Percentiles rank a stretch among this genome's conserved stretches.
Conservation (phyloP, 2,888 invertebrate genomes). For the Parochlus steinenii region DNA sequence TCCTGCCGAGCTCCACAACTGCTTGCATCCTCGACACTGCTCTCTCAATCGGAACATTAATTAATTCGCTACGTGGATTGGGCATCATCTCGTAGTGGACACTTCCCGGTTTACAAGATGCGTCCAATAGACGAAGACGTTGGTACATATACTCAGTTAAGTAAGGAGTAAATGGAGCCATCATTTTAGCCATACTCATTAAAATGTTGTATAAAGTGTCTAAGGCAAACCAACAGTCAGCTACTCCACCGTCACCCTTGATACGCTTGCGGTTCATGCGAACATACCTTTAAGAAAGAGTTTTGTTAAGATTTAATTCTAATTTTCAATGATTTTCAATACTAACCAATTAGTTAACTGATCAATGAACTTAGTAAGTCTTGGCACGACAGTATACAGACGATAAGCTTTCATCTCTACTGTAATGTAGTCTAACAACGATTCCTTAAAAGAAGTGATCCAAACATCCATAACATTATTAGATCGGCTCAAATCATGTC, state of each 20-base stretch:
- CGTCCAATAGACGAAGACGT: slow-evolving; percentile 53
- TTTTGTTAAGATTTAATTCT: too few relatives aligned
- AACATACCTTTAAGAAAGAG: too few relatives aligned
- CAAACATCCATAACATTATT: slow-evolving; percentile 91
- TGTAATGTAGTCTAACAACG: slow-evolving; percentile 70
- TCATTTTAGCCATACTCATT: slow-evolving; percentile 74
- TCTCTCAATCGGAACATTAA: slow-evolving; percentile 72
- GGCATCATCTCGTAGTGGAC: slow-evolving; percentile 90
- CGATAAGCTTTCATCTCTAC: slow-evolving; percentile 90
- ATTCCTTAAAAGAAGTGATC: slow-evolving; percentile 94
- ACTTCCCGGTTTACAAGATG: slow-evolving; percentile 43
- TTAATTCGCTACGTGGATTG: slow-evolving; percentile 46
- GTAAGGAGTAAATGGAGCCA: slow-evolving; percentile 97
- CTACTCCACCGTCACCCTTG: slow-evolving; percentile 72
- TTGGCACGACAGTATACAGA: slow-evolving; percentile 88
- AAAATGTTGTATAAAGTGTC: slow-evolving; percentile 79
- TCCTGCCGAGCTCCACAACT: slow-evolving; percentile 85
- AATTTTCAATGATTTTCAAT: too few relatives aligned
- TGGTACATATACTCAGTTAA: slow-evolving; percentile 91
- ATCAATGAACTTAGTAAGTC: slow-evolving; percentile 89
- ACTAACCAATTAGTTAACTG: slow-evolving; percentile 98
- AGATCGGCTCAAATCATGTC: slow-evolving; percentile 20
- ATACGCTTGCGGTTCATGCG: slow-evolving; percentile 88
- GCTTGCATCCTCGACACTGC: slow-evolving; percentile 87
- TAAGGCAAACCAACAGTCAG: slow-evolving; percentile 70